Evolutionary conservation across 2,888 invertebrate genomes (phyloP), one percentile per base, ranked within the genome.

Genomic region (Serripes groenlandicus): DNA sequence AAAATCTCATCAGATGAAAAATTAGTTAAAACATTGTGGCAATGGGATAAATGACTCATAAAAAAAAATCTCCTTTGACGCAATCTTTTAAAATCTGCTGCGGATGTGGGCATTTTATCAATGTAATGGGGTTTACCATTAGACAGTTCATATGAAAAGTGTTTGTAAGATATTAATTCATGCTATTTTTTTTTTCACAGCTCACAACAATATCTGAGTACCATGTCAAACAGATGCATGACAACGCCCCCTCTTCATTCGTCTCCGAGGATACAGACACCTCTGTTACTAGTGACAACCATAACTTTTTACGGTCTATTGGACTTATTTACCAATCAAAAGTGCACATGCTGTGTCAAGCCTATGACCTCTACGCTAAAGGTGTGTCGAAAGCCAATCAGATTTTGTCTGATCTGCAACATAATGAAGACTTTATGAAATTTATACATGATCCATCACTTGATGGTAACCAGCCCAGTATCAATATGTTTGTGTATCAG

Each of bases 171-270:
- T n/a, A n/a, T n/a, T n/a, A n/a, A n/a, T n/a, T n/a, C n/a, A n/a
- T n/a, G n/a, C n/a, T n/a, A n/a, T n/a, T n/a, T n/a, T 71, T 54
- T 68, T 66, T 18, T 5, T 71, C 80, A 49, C 88, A 92, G 92
- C 82, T 93, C 72, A 91, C 92, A 37, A 91, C 90, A 9, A 92
- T 93, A 64, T 92, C 93, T 0, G 92, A 92, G 81, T 93, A 91
- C 88, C 92, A 92, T 73, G 86, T 92, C 28, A 92, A 92, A 80
- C 93, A 93, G 88, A 92, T 93, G 85, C 90, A 92, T 34, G 92
- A 92, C 70, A 92, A 91, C 72, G 85, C 89, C 7, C 92, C 92
- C 0, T 89, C 91, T 11, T 88, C 90, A 32, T 87, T 89, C 64
- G 88, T 91, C 21, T 90, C 91, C 2, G 91, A 91, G n/a, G 91